Evolutionary conservation across 1,140 invertebrate genomes (phyloP), one percentile per base, ranked within the genome.

Genomic region (Papilio dardanus): DNA sequence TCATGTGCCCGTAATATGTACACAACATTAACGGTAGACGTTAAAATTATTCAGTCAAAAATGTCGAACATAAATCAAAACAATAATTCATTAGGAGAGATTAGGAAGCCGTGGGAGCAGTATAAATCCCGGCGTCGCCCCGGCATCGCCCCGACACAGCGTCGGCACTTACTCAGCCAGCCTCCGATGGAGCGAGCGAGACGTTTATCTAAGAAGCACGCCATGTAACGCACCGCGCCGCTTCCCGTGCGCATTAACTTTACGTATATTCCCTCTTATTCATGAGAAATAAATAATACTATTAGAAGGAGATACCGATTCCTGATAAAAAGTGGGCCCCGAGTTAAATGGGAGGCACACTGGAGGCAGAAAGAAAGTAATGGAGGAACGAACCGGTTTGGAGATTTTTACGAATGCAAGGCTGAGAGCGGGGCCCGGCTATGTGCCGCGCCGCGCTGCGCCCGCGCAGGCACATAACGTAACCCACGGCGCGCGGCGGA

Each of bases 271-370:
- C 86, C 83, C 81, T 84, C 85, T 93, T 93, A 92, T 93, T 93
- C 91, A 93, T 92, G 91, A 92, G 87, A 89, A 91, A 93, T 93
- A 93, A 93, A 93, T 93, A 92, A 93, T 93, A 92, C 90, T 92
- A 93, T 91, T 92, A 93, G 89, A 90, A 83, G 85, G 88, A 93
- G 92, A 93, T 93, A 92, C 90, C 87, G 90, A 93, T 93, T 92
- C 80, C 89, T 88, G 92, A 93, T 93, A 93, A 93, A 93, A 93
- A 93, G 90, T 92, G 90, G 91, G 88, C 87, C 87, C 87, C 88
- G 88, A 89, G 90, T 91, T 92, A 91, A 93, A 92, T 92, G 90
- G 92, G 90, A 92, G 92, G 89, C 89, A 88, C 89, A 83, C 80
- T 88, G 86, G 89, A 91, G 87, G 88, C 89, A 91, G 90, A 92